These are phyloP conservation scores for Drosophila mayri DNA, from an alignment of 1,140 invertebrate genomes.

Conservation along the genomic window DNA sequence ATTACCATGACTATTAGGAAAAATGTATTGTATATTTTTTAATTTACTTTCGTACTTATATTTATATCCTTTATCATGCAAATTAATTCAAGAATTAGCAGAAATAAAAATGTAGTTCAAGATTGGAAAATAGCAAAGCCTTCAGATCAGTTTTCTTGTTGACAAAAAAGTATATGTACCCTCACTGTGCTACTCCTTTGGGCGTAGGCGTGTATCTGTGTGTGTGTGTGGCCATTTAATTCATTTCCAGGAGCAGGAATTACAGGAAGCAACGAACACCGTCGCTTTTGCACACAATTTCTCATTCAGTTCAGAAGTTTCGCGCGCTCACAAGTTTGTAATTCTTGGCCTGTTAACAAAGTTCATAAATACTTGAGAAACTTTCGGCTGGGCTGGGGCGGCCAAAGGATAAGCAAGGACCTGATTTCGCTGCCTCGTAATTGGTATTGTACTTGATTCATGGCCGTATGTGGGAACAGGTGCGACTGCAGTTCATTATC, in stretches of 20 bases:
- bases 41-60: neutral
- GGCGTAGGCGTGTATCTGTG: constrained; percentile 13
- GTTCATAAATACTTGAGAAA: constrained; percentile 81
- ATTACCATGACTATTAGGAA: accelerated
- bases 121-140: too few relatives aligned
- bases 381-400: constrained; percentile 47
- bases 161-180: neutral
- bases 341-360: constrained; percentile 83
- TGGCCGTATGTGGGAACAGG: constrained; percentile 32
- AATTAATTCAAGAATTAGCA: neutral
- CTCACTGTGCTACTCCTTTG: neutral
- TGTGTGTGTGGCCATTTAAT: constrained; percentile 73
- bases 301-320: constrained; percentile 76
- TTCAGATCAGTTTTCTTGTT: neutral
- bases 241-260: constrained; percentile 63
- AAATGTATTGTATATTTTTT: neutral
- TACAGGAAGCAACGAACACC: constrained; percentile 44
- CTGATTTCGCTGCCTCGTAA: constrained; percentile 39
- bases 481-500: constrained; percentile 56
- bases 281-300: constrained; percentile 81
- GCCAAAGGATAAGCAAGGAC: constrained; percentile 28
- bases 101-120: neutral
- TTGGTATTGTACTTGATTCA: constrained; percentile 50
- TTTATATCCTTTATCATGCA: neutral
- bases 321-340: constrained; percentile 72